Conservation (phyloP, 2,888 invertebrate genomes). For the Callyntrura sp. region DNA sequence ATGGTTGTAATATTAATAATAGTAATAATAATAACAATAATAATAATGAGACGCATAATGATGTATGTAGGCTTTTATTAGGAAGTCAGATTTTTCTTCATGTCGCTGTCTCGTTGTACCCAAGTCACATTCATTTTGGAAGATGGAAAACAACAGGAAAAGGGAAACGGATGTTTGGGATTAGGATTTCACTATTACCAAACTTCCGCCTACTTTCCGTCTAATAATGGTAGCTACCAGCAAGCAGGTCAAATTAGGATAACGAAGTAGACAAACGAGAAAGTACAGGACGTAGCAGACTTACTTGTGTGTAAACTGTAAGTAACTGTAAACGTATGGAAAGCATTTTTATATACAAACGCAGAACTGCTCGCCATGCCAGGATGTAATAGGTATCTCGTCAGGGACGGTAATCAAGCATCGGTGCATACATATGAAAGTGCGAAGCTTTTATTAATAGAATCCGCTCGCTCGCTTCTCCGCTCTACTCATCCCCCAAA, state of each 20-base stretch:
- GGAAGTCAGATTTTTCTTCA: constrained; percentile 16
- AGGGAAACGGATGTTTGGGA: constrained; percentile 58
- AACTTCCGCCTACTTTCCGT: constrained; percentile 33
- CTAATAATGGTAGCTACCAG: constrained; percentile 4
- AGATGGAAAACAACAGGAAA: constrained; percentile 43
- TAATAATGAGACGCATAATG: too few relatives aligned
- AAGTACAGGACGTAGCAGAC: too few relatives aligned
- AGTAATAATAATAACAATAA: constrained; percentile 33
- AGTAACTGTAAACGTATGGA: too few relatives aligned
- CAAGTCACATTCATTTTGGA: constrained; percentile 25
- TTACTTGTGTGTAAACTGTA: too few relatives aligned
- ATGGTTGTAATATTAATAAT: not conserved
- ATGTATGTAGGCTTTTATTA: constrained; percentile 36
- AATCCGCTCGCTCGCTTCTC: not conserved
- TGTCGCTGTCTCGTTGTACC: not conserved
- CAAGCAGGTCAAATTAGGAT: constrained; percentile 44
- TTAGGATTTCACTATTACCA: constrained; percentile 55
- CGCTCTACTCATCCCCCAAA: too few relatives aligned
- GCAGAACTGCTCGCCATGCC: too few relatives aligned
- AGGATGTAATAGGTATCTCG: too few relatives aligned
- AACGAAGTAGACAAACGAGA: constrained; percentile 39
- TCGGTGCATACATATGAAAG: constrained; percentile 3
- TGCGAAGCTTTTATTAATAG: constrained; percentile 14
- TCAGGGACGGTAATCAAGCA: too few relatives aligned
- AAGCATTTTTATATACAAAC: too few relatives aligned